Evolutionary conservation across 2,113 vertebrate genomes (phyloP), one percentile per base, ranked within the genome.

Genomic region (Peromyscus polionotus): DNA sequence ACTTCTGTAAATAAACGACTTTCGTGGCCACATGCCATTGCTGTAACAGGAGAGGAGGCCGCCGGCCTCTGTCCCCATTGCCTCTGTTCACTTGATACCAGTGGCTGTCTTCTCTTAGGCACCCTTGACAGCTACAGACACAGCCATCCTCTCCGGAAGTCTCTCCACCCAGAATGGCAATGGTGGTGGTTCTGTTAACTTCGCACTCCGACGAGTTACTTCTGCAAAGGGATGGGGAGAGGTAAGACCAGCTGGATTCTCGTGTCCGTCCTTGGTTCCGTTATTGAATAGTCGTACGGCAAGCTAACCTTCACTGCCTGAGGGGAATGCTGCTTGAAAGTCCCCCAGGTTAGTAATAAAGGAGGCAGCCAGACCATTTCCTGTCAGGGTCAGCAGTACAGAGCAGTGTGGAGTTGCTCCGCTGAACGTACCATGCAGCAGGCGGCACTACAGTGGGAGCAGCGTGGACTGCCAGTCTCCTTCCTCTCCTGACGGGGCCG

Each of bases 101-200:
- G 63, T 83, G 22, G 2, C 8, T 96, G 0, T 95, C 3, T 7
- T 97, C 95, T 91, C 85, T 7, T 94, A 99, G 99, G 99, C 99
- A 54, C 99, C 99, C 16, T 98, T 99, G 72, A 99, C 99, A 45
- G 98, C 99, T n/a, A 99, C 99, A 54, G 99, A 99, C 98, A 99
- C 99, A 2, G 99, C 99, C 72, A 98, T 99, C 98, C 98, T 99
- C 36, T 99, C 99, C 17, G 99, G 99, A 95, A 99, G 99, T 96
- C 99, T 99, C 95, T 99, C 99, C 4, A 99, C 99, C 48, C 99
- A 99, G 98, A 99, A 99, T 7, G 99, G 99, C 92, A 99, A 99
- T 0, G 99, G 99, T 97, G 99, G 99, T 0, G 99, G 99, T 48
- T 99, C 99, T n/a, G 99, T 99, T 96, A 99, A 99, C 98, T 88